Percentiles rank a stretch among this genome's conserved stretches.
Evolutionary conservation across 2,797 vertebrate genomes (phyloP).

Genomic region (Phrynocephalus guinanensis): DNA sequence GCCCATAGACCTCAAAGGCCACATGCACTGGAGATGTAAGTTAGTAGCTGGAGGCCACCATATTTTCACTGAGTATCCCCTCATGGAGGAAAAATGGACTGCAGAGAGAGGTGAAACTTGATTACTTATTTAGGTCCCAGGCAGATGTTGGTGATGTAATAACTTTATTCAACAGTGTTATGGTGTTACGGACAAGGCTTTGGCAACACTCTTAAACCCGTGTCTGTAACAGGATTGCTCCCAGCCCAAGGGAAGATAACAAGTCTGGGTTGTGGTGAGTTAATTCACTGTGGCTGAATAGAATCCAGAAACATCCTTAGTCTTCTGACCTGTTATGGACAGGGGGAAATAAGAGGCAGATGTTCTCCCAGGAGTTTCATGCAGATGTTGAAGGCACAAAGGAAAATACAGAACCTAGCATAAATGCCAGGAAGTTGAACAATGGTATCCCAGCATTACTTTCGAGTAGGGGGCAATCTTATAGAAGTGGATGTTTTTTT

Average conservation of each 20-base stretch:
- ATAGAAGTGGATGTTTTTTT: too few species aligned
- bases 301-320: not conserved
- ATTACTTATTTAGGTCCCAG: not conserved
- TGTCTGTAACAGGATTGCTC: too few species aligned
- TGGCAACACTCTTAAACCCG: not conserved
- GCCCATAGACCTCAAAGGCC: not conserved
- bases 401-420: too few species aligned
- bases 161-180: not conserved
- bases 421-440: too few species aligned
- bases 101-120: not conserved
- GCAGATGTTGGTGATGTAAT: too few species aligned
- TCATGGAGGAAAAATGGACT: too few species aligned
- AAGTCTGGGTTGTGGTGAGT: not conserved
- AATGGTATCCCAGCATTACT: too few species aligned
- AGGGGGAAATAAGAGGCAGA: not conserved
- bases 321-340: not conserved
- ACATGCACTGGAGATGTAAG: not conserved
- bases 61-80: not conserved
- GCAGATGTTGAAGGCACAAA: too few species aligned
- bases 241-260: not conserved
- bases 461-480: too few species aligned
- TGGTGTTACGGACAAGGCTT: not conserved
- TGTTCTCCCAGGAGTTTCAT: too few species aligned
- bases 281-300: constrained; percentile 1
- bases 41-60: not conserved